Conservation (phyloP, 1,140 invertebrate genomes). For the Leptopilina clavipes region DNA sequence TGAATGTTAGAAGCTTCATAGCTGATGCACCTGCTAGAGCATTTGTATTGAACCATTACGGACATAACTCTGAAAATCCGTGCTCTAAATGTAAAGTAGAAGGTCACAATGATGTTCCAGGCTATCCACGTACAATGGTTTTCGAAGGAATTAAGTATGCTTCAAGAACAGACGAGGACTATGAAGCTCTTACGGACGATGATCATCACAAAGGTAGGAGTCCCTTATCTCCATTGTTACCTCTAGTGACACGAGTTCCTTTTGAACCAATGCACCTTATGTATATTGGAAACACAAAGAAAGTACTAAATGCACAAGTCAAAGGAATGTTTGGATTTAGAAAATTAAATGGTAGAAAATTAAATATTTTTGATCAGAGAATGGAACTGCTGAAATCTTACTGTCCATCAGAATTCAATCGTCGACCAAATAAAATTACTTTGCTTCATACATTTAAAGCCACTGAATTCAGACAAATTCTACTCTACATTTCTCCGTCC, state of each 20-base stretch:
- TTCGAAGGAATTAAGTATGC: slow-evolving; percentile 36
- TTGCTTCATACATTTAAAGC: background rate
- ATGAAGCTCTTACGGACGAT: slow-evolving; percentile 42
- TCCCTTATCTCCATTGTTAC: slow-evolving; percentile 39
- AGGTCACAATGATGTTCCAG: slow-evolving; percentile 36
- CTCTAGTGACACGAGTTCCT: slow-evolving; percentile 50
- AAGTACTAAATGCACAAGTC: background rate
- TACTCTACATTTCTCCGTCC: background rate
- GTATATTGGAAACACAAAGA: slow-evolving; percentile 59
- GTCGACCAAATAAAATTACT: background rate
- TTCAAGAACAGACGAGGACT: slow-evolving; percentile 40
- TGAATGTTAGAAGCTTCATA: slow-evolving; percentile 41
- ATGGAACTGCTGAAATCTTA: background rate
- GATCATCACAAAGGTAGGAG: slow-evolving; percentile 51
- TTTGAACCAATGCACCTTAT: slow-evolving; percentile 64
- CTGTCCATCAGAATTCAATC: slow-evolving; percentile 8
- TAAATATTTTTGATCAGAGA: background rate
- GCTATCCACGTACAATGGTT: slow-evolving; percentile 30
- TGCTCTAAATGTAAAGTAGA: slow-evolving; percentile 50
- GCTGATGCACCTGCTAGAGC: slow-evolving; percentile 52
- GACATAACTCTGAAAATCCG: slow-evolving; percentile 40
- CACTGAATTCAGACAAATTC: background rate
- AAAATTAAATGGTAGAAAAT: background rate
- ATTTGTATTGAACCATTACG: slow-evolving; percentile 36
- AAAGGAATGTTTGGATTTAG: background rate